Percentiles rank a stretch among this genome's conserved stretches.
Conservation (phyloP, 2,797 vertebrate genomes). For the Epinephelus coioides region DNA sequence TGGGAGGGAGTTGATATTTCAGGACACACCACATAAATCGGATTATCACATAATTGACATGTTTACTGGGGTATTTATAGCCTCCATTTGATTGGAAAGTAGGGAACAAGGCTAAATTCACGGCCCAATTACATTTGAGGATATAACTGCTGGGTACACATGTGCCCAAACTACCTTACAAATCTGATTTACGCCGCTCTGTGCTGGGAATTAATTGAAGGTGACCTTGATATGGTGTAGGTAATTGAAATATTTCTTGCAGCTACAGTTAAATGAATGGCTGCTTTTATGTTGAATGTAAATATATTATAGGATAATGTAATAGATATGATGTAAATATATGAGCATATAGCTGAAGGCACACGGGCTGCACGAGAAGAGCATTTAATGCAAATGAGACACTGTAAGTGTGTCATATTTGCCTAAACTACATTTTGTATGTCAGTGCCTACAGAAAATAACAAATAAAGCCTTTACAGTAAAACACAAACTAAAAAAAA, state of each 20-base stretch:
- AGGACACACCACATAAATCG: conserved; percentile 73
- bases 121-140: conserved; percentile 61
- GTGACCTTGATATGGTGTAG: conserved; percentile 28
- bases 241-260: conserved; percentile 27
- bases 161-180: conserved; percentile 36
- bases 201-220: conserved; percentile 29
- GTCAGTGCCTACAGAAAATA: too few relatives aligned
- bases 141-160: conserved; percentile 43
- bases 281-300: neutral
- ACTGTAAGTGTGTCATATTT: neutral
- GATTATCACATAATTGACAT: conserved; percentile 80
- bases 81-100: conserved; percentile 64
- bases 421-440: neutral
- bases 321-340: neutral
- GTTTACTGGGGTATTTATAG: conserved; percentile 83
- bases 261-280: conserved; percentile 16
- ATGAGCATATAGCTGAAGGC: neutral
- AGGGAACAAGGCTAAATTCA: conserved; percentile 56
- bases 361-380: neutral
- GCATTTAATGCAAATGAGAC: conserved; percentile 1
- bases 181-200: conserved; percentile 54
- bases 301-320: neutral
- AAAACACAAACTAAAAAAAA: neutral
- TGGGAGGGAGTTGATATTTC: conserved; percentile 80
- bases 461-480: neutral